A percentile compares a stretch with the other conserved stretches of the same genome.
These are phyloP conservation scores for Onchidella celtica DNA, from an alignment of 2,888 invertebrate species.

Conservation along the genomic window DNA sequence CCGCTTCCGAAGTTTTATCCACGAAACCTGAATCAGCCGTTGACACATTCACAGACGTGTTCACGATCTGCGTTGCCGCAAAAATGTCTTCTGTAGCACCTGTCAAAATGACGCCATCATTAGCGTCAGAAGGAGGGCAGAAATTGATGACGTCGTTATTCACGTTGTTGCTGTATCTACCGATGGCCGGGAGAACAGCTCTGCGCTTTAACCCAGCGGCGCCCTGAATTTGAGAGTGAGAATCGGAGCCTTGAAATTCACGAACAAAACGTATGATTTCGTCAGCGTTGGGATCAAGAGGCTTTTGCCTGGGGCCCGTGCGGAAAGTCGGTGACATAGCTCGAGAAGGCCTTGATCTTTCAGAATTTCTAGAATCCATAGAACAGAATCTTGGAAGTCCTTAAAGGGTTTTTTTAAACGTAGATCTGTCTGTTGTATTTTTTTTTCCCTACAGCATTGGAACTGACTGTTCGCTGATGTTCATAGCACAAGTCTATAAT, in stretches of 20 bases:
- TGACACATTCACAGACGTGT: background rate
- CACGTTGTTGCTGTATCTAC: background rate
- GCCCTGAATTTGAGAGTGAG: background rate
- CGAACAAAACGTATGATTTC: constrained; percentile 31
- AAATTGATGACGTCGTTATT: background rate
- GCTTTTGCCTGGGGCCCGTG: constrained; percentile 13
- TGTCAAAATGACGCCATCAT: background rate
- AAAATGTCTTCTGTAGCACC: background rate
- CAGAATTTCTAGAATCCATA: background rate
- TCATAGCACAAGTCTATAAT: no score
- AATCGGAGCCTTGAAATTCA: constrained; percentile 1
- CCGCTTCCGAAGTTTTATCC: background rate
- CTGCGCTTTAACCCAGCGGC: background rate
- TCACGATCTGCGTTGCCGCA: background rate
- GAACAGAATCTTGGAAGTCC: no score
- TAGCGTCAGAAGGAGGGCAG: no score
- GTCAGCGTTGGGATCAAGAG: constrained; percentile 2
- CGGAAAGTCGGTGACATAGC: constrained; percentile 11
- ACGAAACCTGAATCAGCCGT: background rate
- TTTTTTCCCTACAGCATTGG: no score
- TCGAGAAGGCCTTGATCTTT: background rate
- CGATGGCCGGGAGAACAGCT: constrained; percentile 16
- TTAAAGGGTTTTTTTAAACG: no score
- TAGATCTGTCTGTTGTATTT: no score
- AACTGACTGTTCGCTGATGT: no score